phyloP scores from a whole-genome alignment of 2,113 vertebrate genomes.

The Hiodon alosoides region DNA sequence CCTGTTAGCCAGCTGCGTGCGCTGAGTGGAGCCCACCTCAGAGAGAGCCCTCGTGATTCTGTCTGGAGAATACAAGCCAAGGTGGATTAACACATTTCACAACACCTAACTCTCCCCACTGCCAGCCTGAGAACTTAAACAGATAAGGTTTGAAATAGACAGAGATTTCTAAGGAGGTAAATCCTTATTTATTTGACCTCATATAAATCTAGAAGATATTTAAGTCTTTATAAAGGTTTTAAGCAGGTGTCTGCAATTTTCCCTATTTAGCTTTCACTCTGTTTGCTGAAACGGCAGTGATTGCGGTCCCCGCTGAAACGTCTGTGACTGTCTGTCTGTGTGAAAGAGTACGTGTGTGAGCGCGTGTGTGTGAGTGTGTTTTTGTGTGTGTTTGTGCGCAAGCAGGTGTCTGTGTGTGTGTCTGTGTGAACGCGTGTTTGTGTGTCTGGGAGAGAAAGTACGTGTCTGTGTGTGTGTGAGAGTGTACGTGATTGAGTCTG shows the following conservation, averaged over 20 bases:
- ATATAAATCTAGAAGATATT: slow-evolving; percentile 24
- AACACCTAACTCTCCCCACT: not conserved
- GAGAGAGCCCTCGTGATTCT: not conserved
- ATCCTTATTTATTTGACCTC: slow-evolving; percentile 15
- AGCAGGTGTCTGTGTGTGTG: too few relatives aligned
- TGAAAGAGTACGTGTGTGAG: too few relatives aligned
- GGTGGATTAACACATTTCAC: slow-evolving; percentile 15
- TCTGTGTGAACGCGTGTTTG: too few relatives aligned
- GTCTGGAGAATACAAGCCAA: not conserved
- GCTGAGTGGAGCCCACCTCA: not conserved
- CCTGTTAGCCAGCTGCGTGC: not conserved
- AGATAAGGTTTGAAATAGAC: slow-evolving; percentile 11
- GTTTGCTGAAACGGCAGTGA: slow-evolving; percentile 24
- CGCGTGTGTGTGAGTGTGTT: too few relatives aligned
- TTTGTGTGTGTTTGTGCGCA: too few relatives aligned
- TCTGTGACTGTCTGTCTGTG: not conserved
- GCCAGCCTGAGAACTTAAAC: not conserved
- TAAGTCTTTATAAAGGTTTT: slow-evolving; percentile 16
- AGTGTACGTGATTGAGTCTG: not conserved
- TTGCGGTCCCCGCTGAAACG: slow-evolving; percentile 9
- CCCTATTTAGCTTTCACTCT: slow-evolving; percentile 17
- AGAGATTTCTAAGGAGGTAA: not conserved
- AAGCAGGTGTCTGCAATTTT: not conserved
- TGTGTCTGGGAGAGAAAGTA: too few relatives aligned
- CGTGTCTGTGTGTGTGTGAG: not conserved